phyloP scores from a whole-genome alignment of 2,113 vertebrate species.

The Hyperopisus bebe region DNA sequence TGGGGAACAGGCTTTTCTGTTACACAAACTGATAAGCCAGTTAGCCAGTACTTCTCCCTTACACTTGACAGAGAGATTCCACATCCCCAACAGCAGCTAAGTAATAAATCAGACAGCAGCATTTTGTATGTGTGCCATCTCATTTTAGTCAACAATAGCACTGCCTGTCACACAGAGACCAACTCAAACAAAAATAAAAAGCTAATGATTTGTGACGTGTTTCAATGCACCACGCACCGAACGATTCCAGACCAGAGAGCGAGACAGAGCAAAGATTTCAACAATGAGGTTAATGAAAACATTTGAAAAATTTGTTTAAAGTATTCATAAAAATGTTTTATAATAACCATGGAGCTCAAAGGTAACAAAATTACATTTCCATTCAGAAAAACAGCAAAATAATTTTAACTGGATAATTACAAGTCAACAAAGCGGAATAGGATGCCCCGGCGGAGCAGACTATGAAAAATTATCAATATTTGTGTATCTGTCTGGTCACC shows the following conservation, averaged over 20 bases:
- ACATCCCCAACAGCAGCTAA: not conserved
- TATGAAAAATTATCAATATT: not conserved
- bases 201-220: constrained; percentile 71
- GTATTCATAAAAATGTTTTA: not conserved
- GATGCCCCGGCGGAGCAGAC: not conserved
- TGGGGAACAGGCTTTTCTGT: constrained; percentile 22
- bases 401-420: not conserved
- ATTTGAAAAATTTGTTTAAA: not conserved
- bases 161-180: constrained; percentile 51
- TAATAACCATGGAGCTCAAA: not conserved
- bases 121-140: constrained; percentile 26
- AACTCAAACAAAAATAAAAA: constrained; percentile 69
- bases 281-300: not conserved
- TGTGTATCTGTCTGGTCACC: not conserved
- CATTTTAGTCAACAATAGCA: constrained; percentile 59
- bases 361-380: not conserved
- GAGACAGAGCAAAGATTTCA: not conserved
- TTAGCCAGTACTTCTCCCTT: not conserved
- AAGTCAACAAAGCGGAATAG: not conserved
- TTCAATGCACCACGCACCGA: constrained; percentile 60
- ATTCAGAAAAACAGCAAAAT: not conserved
- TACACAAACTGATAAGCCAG: not conserved
- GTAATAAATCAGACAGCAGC: constrained; percentile 18
- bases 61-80: constrained; percentile 17
- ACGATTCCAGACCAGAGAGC: constrained; percentile 30